Base-by-base conservation (phyloP, 1,140 invertebrate genomes). In the Heliconius nattereri region DNA sequence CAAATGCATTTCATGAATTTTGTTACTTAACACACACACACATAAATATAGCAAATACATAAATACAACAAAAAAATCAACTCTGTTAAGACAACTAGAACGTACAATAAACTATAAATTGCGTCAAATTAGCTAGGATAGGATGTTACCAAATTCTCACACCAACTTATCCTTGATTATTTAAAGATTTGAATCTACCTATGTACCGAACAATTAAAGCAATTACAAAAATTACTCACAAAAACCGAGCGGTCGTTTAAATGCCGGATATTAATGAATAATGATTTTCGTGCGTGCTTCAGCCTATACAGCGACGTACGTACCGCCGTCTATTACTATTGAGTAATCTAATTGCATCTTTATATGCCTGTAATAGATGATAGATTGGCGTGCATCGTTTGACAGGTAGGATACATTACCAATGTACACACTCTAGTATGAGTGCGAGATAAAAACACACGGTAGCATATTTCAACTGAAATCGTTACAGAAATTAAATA, bases 261-360 rank as follows among this genome's bases (percentile, higher is more conserved):
- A 37, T 88, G 85, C 86, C 87, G 87, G 85, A 88, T 86, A 88
- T 76, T 73, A 73, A 80, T 89, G 86, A 88, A 74, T 87, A 89
- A 89, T 88, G 84, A 85, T 85, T 85, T 87, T 85, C 82, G 81
- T 87, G 87, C 87, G 87, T 88, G 87, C 78, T 75, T 73, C 45
- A 75, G 54, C 77, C 35, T 72, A 66, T 73, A 75, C 54, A 52
- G 20, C 57, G 73, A 79, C 54, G 78, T 35, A 49, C 32, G 8
- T 77, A 60, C 52, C 26, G 70, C n/a, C 49, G 52, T 26, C 54
- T 77, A 70, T 76, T 80, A 60, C 26, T 54, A 73, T 80, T 80
- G 52, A 40, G 75, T 52, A 80, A 76, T 54, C 75, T 80, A 80
- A 80, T 80, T 77, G 29, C 79, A 77, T 72, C 79, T 80, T 80